Percentiles rank a stretch among this genome's conserved stretches.
Evolutionary conservation across 1,140 invertebrate species (phyloP).

Genomic region (Heterodera carotae): DNA sequence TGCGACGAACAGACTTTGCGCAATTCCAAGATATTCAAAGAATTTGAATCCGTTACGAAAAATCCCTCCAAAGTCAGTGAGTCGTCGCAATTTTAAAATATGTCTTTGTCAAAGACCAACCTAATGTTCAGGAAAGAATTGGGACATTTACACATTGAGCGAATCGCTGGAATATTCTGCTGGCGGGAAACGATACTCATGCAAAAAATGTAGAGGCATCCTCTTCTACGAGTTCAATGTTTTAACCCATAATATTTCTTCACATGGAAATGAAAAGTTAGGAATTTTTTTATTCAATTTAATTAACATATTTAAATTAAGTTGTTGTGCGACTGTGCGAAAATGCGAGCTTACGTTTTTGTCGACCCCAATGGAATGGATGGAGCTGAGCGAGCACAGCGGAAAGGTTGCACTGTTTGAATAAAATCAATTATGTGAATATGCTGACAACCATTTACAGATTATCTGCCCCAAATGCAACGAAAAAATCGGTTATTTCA

Average conservation of each 20-base stretch:
- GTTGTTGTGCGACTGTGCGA: neutral
- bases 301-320: neutral
- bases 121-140: neutral
- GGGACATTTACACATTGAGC: neutral
- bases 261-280: neutral
- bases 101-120: neutral
- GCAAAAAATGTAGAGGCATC: conserved; percentile 12
- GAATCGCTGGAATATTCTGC: neutral
- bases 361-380: conserved; percentile 60
- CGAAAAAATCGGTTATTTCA: conserved; percentile 53
- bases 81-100: neutral
- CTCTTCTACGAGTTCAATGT: conserved; percentile 21
- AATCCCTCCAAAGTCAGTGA: neutral
- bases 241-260: neutral
- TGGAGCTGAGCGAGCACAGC: conserved; percentile 44
- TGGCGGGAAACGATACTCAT: conserved; percentile 6
- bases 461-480: conserved; percentile 53
- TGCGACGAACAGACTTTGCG: conserved; percentile 39
- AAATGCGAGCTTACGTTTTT: conserved; percentile 50
- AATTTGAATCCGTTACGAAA: neutral
- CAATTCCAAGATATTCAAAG: conserved; percentile 30
- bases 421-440: neutral
- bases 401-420: conserved; percentile 53
- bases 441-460: conserved; percentile 34
- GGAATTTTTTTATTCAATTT: neutral